phyloP scores from a whole-genome alignment of 2,113 vertebrate species.

The Anarhynchus alexandrinus region DNA sequence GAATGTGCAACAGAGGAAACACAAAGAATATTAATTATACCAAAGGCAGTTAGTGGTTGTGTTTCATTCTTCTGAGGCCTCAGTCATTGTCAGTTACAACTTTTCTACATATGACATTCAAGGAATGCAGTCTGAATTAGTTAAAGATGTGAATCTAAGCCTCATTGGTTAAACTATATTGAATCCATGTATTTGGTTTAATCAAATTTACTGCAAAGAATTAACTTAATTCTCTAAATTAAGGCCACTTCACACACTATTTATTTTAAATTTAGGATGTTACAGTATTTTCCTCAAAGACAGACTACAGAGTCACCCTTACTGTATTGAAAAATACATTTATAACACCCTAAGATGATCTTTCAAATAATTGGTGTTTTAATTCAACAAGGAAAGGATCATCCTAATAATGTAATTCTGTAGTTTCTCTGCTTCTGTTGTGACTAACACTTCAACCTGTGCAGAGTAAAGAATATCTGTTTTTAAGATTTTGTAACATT shows the following conservation, averaged over 20 bases:
- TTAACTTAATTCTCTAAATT: conserved; percentile 23
- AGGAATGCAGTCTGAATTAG: not conserved
- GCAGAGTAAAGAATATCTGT: not conserved
- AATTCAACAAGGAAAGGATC: not conserved
- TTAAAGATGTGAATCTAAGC: not conserved
- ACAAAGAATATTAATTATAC: not conserved
- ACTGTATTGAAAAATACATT: not conserved
- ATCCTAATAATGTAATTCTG: not conserved
- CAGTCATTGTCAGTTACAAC: not conserved
- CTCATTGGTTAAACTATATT: not conserved
- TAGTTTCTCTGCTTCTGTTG: not conserved
- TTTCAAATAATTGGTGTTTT: not conserved
- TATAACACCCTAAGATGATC: not conserved
- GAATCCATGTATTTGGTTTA: not conserved
- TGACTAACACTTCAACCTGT: not conserved
- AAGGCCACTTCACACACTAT: conserved; percentile 19
- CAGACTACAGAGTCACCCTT: not conserved
- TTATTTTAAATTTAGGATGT: not conserved
- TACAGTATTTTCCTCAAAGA: not conserved
- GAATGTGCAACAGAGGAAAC: not conserved
- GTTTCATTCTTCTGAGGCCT: not conserved
- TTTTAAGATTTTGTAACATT: not conserved
- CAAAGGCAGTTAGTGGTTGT: not conserved
- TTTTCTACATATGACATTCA: not conserved
- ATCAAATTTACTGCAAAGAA: not conserved